Base-by-base conservation (phyloP, 2,888 invertebrate species). In the Orchesella flavescens region DNA sequence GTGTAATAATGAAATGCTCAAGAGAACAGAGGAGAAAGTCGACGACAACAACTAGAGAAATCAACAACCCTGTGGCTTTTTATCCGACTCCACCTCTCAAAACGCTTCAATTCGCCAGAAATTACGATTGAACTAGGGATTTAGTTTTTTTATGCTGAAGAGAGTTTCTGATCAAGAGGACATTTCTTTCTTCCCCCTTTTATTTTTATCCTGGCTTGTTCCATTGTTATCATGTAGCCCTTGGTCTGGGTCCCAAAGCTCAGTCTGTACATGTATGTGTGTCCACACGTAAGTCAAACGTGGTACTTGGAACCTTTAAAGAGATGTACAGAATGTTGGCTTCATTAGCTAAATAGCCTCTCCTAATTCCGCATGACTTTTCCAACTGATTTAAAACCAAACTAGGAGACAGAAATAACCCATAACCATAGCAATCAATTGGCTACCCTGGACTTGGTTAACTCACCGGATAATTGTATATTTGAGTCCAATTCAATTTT, bases 1-100 rank as follows among this genome's bases (percentile, higher is more conserved):
- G 34, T 34, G 34, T 34, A 34, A 34, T 43, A 53, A 21, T 76
- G 21, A 13, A 78, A 69, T 72, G 53, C 72, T 63, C 72, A 43
- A 46, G 79, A 72, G 79, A 73, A 13, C 23, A 4, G 57, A 15
- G 13, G 15, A 63, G 46, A 74, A 61, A 74, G 49, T 61, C 44
- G 21, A 24, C 9, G 24, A 63, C 49, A 63, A 21, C 13, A 13
- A n/a, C 17, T 55, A n/a, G 17, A 72, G 71, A 55, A 24, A 72
- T 59, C 73, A 73, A 24, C 73, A 73, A 19, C 13, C 34, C 73
- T 53, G 23, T 72, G 34, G 71, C 44, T 44, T 46, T 63, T 63
- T 63, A 63, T 34, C 13, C 19, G 21, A 59, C 59, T 23, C 59
- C 59, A 12, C 3, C 59, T 1, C 17, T 17, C 55, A 59, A 21